Percentiles rank a stretch among this genome's conserved stretches.
Evolutionary conservation across 1,140 invertebrate genomes (phyloP).

Genomic region (Drosophila repletoides): DNA sequence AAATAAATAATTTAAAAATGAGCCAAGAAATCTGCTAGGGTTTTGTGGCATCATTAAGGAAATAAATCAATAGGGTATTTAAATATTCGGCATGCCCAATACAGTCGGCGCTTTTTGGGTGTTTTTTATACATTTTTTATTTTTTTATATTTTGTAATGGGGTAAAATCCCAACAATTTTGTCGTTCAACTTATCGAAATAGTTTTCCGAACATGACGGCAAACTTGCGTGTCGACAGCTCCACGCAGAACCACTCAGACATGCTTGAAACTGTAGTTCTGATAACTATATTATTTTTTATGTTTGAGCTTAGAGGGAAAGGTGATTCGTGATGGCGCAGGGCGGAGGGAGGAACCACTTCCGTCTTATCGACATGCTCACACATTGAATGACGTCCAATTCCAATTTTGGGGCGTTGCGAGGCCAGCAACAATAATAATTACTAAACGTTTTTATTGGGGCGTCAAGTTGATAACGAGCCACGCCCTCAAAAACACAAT

Average conservation of each 20-base stretch:
- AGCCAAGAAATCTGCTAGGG: too few species aligned
- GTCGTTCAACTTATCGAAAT: constrained; percentile 75
- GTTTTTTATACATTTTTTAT: constrained; percentile 10
- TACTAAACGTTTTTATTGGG: constrained; percentile 74
- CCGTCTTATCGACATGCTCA: constrained; percentile 51
- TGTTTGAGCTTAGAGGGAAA: constrained; percentile 1
- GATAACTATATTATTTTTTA: constrained; percentile 67
- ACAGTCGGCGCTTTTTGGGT: too few species aligned
- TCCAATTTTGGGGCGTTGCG: constrained; percentile 36
- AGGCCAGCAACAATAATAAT: constrained; percentile 64
- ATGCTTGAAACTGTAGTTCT: constrained; percentile 45
- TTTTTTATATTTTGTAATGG: constrained; percentile 35
- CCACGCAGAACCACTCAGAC: constrained; percentile 31
- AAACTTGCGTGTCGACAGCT: constrained; percentile 60
- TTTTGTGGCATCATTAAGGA: too few species aligned
- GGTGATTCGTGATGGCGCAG: too few species aligned
- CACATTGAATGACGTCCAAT: constrained; percentile 50
- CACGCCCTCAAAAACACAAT: constrained; percentile 29
- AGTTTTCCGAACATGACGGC: constrained; percentile 62
- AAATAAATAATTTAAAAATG: too few species aligned
- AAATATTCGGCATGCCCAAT: too few species aligned
- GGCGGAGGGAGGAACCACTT: background rate
- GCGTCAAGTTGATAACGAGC: constrained; percentile 65
- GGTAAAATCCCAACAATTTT: constrained; percentile 52
- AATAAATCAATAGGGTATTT: too few species aligned